phyloP scores from a whole-genome alignment of 2,113 vertebrate genomes.

The Calidris pygmaea region DNA sequence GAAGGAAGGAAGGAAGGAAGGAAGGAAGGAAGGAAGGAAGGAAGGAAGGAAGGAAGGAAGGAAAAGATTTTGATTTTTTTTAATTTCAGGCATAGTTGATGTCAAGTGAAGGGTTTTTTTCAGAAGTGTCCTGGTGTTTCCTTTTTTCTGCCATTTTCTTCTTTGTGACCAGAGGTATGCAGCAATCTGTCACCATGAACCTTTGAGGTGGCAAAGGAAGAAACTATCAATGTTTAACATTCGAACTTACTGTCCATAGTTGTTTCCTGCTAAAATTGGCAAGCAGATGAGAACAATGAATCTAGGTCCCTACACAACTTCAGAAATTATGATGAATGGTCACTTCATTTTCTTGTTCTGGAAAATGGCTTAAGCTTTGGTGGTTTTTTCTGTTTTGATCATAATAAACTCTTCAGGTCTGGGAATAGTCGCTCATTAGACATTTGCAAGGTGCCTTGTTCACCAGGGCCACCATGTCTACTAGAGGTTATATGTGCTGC shows the following conservation, averaged over 20 bases:
- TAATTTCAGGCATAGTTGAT: background rate
- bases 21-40: background rate
- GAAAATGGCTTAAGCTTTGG: background rate
- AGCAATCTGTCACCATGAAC: background rate
- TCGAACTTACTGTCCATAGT: background rate
- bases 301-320: background rate
- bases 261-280: background rate
- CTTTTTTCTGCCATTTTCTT: background rate
- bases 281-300: background rate
- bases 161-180: background rate
- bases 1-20: background rate
- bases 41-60: no score
- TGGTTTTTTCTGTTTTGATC: background rate
- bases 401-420: background rate
- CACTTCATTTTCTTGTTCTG: background rate
- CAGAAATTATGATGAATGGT: background rate
- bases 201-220: background rate
- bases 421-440: background rate
- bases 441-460: background rate
- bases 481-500: background rate
- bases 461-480: background rate
- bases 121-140: background rate
- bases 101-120: slow-evolving; percentile 1
- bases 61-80: background rate
- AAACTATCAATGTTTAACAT: background rate